Base-by-base conservation (phyloP, 2,888 invertebrate genomes). In the Buathra laborator region DNA sequence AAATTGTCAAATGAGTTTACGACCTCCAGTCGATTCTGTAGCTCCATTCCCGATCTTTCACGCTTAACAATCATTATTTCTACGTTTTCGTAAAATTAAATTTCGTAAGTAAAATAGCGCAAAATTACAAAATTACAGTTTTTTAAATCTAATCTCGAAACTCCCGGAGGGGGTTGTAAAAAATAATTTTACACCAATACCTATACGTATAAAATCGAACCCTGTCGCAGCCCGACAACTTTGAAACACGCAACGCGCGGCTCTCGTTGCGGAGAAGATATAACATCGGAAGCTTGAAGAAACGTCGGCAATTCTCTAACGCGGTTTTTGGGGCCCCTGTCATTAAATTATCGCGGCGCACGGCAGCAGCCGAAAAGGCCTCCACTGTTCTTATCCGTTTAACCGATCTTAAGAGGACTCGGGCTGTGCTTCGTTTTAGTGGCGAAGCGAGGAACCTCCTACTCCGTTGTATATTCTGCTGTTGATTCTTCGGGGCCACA, bases 331-430 rank as follows among this genome's bases (percentile, higher is more conserved):
- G 12, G 64, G 53, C 16, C 37, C 72, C 77, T 62, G 77, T 81
- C 74, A 84, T 84, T 84, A 81, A 81, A 81, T 81, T 84, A 84
- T 84, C 81, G 77, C 71, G 67, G 71, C 19, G 67, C 66, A 83
- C 79, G 46, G 81, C 67, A 75, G 80, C 74, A 75, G 80, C 74
- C 66, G 37, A 53, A 75, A 72, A 71, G 56, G 84, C 66, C 51
- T 81, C 77, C 62, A 14, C 62, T 32, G 53, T 77, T 78, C 64
- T 78, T 84, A 84, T 84, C 84, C 64, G 74, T 66, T 78, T 29
- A 71, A 84, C 81, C 81, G 84, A 81, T 85, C 75, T 81, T 59
- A 32, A 72, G 46, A 74, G 77, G 72, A 37, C 59, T 77, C 44
- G 29, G 56, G 64, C 62, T 53, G 19, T 14, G 72, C 68, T 56